These are phyloP conservation scores for Drosophila multiciliata DNA, from an alignment of 2,888 invertebrate species.

Conservation along the genomic window DNA sequence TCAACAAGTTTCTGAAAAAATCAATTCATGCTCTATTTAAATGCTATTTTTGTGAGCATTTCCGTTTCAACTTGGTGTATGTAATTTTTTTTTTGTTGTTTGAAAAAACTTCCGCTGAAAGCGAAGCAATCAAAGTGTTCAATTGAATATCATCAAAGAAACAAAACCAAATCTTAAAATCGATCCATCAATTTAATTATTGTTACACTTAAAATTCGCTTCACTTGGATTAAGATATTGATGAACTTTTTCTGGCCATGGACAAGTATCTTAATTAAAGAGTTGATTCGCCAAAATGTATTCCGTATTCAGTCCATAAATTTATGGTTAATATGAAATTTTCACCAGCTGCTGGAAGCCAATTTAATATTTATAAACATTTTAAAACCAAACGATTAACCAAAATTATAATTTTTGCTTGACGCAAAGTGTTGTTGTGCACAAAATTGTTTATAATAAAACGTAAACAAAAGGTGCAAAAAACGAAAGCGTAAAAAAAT, in stretches of 20 bases:
- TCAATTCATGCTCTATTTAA: slow-evolving; percentile 53
- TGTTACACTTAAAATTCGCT: not conserved
- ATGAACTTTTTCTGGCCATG: not conserved
- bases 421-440: slow-evolving; percentile 37
- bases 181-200: not conserved
- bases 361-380: slow-evolving; percentile 69
- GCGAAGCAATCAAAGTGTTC: not conserved
- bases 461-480: slow-evolving; percentile 63
- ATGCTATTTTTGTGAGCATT: slow-evolving; percentile 42
- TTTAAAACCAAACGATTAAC: slow-evolving; percentile 39
- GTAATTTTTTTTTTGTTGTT: slow-evolving; percentile 1
- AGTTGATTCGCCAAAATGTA: not conserved
- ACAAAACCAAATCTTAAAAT: not conserved
- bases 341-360: slow-evolving; percentile 45
- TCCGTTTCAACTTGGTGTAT: slow-evolving; percentile 21
- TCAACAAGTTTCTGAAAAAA: not conserved
- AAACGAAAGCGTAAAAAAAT: not conserved
- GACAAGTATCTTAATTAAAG: slow-evolving; percentile 10
- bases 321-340: slow-evolving; percentile 33
- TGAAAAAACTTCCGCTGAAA: slow-evolving; percentile 19
- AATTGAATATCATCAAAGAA: slow-evolving; percentile 16
- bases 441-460: slow-evolving; percentile 61
- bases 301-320: slow-evolving; percentile 15
- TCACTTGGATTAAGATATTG: slow-evolving; percentile 14
- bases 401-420: slow-evolving; percentile 48